Conservation (phyloP, 1,140 invertebrate species). For the Chrysoperla carnea region DNA sequence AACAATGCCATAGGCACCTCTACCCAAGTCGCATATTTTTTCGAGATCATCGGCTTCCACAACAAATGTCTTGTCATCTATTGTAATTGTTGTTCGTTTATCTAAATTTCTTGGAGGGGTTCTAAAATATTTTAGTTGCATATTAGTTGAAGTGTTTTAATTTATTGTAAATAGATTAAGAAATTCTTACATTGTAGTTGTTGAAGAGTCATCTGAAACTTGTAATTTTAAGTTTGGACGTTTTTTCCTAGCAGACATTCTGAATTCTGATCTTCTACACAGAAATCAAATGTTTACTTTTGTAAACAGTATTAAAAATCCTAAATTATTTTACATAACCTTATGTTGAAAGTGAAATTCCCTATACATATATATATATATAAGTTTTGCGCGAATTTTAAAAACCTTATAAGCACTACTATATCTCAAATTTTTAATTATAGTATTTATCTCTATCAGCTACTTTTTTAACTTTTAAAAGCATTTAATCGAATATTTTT, state of each 20-base stretch:
- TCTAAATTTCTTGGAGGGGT: slow-evolving; percentile 67
- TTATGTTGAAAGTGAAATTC: no score
- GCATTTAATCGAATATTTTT: no score
- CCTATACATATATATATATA: no score
- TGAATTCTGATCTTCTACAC: neutral
- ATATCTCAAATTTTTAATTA: no score
- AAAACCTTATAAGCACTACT: no score
- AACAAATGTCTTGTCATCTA: slow-evolving; percentile 68
- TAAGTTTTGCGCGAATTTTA: no score
- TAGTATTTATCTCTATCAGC: no score
- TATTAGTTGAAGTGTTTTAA: neutral
- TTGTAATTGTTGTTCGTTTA: slow-evolving; percentile 69
- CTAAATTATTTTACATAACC: no score
- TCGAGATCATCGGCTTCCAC: slow-evolving; percentile 84
- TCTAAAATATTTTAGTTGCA: slow-evolving; percentile 21
- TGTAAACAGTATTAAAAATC: no score
- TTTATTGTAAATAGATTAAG: neutral
- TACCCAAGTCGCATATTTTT: slow-evolving; percentile 74
- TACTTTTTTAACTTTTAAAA: no score
- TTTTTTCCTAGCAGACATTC: slow-evolving; percentile 14
- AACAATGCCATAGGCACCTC: slow-evolving; percentile 91
- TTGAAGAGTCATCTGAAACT: slow-evolving; percentile 24
- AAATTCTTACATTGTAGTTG: slow-evolving; percentile 23
- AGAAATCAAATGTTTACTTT: no score
- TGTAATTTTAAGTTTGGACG: slow-evolving; percentile 25